Percentiles rank a stretch among this genome's conserved stretches.
These are phyloP conservation scores for Bicyclus anynana DNA, from an alignment of 1,140 invertebrate genomes.

Conservation along the genomic window DNA sequence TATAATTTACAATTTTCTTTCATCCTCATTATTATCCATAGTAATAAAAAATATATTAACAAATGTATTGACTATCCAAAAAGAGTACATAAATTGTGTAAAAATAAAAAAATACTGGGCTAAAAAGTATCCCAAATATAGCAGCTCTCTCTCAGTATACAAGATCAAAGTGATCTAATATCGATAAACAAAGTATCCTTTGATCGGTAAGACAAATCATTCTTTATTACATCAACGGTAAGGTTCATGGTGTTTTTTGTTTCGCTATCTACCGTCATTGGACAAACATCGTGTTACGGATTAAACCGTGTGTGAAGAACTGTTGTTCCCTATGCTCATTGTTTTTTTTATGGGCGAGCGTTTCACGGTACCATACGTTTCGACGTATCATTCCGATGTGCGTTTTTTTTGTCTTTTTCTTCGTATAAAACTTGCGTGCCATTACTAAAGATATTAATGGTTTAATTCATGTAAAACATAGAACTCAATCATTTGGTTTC, in stretches of 20 bases:
- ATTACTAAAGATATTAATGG: conserved; percentile 9
- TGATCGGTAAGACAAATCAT: neutral
- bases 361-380: conserved; percentile 22
- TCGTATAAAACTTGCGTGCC: neutral
- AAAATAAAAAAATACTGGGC: no score
- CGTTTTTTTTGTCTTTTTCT: conserved; percentile 5
- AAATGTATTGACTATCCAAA: no score
- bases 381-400: neutral
- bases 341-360: conserved; percentile 32
- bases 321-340: conserved; percentile 43
- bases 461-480: conserved; percentile 4
- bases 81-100: no score
- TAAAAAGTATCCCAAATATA: no score
- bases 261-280: conserved; percentile 37
- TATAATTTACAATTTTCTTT: no score
- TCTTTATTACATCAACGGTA: neutral
- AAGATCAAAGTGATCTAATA: conserved; percentile 34
- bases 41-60: no score
- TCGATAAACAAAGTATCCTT: conserved; percentile 18
- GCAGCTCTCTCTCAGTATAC: neutral
- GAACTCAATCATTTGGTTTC: no score
- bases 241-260: conserved; percentile 17
- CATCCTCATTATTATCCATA: no score
- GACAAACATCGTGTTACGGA: conserved; percentile 59
- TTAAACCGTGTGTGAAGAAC: conserved; percentile 53